These are phyloP conservation scores for Himalopsyche japonica DNA, from an alignment of 2,888 invertebrate species.

Conservation along the genomic window DNA sequence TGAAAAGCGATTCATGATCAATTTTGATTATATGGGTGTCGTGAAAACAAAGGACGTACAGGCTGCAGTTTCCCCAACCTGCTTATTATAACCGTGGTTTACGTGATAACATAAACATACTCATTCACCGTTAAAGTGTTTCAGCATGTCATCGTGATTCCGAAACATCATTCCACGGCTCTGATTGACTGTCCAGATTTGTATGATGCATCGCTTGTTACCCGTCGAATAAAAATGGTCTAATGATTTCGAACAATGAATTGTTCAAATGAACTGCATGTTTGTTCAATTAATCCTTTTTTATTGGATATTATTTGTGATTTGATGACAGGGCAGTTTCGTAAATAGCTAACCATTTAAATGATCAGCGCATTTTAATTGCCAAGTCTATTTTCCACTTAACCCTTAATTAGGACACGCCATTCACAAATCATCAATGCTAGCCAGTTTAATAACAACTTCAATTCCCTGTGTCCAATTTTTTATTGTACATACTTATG, in stretches of 20 bases:
- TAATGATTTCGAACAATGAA: background rate
- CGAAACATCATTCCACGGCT: background rate
- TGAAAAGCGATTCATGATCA: too few relatives aligned
- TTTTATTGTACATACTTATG: too few relatives aligned
- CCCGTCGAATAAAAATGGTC: background rate
- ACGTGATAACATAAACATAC: background rate
- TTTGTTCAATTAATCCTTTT: background rate
- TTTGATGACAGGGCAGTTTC: background rate
- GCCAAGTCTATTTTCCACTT: background rate
- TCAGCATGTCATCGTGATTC: background rate
- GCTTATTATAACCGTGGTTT: too few relatives aligned
- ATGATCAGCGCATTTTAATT: background rate
- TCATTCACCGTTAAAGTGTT: background rate
- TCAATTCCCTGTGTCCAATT: too few relatives aligned
- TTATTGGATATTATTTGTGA: background rate
- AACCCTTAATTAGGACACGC: background rate
- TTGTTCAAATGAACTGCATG: background rate
- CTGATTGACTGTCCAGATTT: background rate
- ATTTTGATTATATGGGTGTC: too few relatives aligned
- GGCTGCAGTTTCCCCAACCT: too few relatives aligned
- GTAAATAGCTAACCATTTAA: background rate
- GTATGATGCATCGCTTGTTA: background rate
- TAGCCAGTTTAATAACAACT: too few relatives aligned
- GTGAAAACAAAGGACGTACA: too few relatives aligned
- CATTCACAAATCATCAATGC: background rate